Evolutionary conservation across 2,797 vertebrate genomes (phyloP).

Genomic region (Smutsia gigantea): DNA sequence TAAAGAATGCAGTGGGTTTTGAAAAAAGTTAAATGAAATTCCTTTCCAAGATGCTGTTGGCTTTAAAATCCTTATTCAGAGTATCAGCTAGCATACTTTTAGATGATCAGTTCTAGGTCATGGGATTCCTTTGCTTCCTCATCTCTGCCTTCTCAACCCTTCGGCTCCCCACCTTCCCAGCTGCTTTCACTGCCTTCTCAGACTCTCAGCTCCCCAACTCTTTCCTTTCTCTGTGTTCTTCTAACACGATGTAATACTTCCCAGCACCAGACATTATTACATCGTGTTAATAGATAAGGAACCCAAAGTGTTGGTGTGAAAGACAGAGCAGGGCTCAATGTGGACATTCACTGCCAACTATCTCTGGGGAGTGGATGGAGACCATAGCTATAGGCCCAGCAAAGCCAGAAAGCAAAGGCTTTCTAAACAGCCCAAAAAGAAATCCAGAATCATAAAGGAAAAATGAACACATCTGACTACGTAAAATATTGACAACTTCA

Average conservation of each 20-base stretch:
- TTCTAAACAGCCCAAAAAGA: background rate
- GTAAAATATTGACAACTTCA: constrained; percentile 18
- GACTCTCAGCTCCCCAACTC: background rate
- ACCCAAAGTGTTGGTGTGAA: background rate
- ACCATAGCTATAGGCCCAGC: background rate
- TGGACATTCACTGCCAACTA: background rate
- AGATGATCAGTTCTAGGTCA: constrained; percentile 29
- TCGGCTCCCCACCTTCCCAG: background rate
- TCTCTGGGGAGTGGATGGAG: background rate
- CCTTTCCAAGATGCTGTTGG: constrained; percentile 16
- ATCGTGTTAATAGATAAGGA: background rate
- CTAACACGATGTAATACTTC: background rate
- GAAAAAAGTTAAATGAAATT: constrained; percentile 45
- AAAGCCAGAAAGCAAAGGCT: background rate
- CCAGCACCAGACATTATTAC: constrained; percentile 13
- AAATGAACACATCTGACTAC: background rate
- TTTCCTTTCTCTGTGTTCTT: background rate
- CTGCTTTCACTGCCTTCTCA: background rate
- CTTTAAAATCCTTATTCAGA: constrained; percentile 46
- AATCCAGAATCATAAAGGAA: background rate
- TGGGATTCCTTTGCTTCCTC: background rate
- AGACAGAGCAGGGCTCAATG: background rate
- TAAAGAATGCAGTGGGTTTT: constrained; percentile 62
- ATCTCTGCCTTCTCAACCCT: background rate
- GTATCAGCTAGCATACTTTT: background rate